Percentiles rank a stretch among this genome's conserved stretches.
phyloP scores from a whole-genome alignment of 2,888 invertebrate species.

The Eristalis intricaria region DNA sequence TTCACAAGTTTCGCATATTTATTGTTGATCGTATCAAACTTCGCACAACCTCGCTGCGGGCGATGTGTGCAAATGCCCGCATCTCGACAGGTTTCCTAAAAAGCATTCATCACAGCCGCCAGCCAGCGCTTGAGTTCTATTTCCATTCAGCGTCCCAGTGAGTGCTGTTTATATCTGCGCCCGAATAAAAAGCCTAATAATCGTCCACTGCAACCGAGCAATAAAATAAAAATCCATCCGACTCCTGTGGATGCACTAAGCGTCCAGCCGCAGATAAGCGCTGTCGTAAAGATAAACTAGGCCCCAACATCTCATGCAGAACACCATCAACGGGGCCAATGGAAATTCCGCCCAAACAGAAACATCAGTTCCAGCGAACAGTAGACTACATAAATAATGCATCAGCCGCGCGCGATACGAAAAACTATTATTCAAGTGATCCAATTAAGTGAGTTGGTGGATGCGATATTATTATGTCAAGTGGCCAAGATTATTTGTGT shows the following conservation, averaged over 20 bases:
- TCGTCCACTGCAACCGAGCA: background rate
- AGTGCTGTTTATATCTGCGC: background rate
- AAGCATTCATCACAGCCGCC: background rate
- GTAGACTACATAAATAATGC: conserved; percentile 67
- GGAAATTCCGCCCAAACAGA: conserved; percentile 37
- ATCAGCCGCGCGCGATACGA: conserved; percentile 65
- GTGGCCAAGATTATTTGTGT: conserved; percentile 69
- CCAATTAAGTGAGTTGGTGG: conserved; percentile 71
- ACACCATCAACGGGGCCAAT: conserved; percentile 18
- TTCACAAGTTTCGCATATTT: background rate
- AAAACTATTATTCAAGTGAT: conserved; percentile 70
- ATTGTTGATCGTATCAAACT: background rate
- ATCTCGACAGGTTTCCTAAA: background rate
- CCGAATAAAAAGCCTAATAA: conserved; percentile 1
- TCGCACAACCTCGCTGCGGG: too few relatives aligned
- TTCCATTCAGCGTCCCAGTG: background rate
- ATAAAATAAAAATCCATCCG: background rate
- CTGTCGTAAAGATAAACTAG: conserved; percentile 52
- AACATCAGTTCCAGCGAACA: conserved; percentile 35
- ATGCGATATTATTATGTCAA: conserved; percentile 71
- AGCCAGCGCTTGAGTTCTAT: background rate
- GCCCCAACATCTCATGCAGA: conserved; percentile 39
- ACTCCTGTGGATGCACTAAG: conserved; percentile 18
- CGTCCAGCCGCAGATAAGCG: conserved; percentile 43
- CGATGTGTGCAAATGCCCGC: background rate